These are phyloP conservation scores for Leptinotarsa undecemlineata DNA, from an alignment of 1,140 invertebrate genomes.

Conservation along the genomic window DNA sequence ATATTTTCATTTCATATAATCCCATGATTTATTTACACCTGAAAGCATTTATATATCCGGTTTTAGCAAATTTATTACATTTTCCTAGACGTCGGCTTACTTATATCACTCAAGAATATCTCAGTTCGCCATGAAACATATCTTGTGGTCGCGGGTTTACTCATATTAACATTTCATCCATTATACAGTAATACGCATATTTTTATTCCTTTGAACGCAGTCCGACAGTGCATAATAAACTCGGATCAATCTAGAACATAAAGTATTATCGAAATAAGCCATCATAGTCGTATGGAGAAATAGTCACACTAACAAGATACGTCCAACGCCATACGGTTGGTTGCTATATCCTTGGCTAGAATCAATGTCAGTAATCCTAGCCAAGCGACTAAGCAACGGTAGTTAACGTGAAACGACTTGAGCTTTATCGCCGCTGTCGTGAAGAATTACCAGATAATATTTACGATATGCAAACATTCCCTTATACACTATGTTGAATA, in stretches of 20 bases:
- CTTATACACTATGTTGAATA: not conserved
- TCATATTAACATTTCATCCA: no score
- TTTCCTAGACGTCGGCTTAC: no score
- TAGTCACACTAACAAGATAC: not conserved
- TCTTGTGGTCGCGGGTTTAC: no score
- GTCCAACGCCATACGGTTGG: conserved; percentile 4
- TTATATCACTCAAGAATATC: no score
- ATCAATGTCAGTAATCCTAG: not conserved
- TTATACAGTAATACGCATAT: not conserved
- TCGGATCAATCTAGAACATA: conserved; percentile 5
- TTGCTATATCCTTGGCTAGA: conserved; percentile 1
- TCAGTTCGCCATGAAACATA: no score
- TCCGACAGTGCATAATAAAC: not conserved
- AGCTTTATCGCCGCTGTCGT: not conserved
- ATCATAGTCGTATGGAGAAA: conserved; percentile 6
- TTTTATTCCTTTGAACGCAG: not conserved
- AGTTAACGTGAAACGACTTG: not conserved
- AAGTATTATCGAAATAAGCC: not conserved
- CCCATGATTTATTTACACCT: no score
- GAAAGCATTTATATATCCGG: no score
- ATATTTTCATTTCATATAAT: no score
- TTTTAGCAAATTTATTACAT: no score
- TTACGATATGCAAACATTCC: conserved; percentile 2
- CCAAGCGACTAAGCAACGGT: conserved; percentile 2
- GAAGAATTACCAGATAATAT: not conserved